Base-by-base conservation (phyloP, 2,797 vertebrate species). In the Artibeus lituratus region DNA sequence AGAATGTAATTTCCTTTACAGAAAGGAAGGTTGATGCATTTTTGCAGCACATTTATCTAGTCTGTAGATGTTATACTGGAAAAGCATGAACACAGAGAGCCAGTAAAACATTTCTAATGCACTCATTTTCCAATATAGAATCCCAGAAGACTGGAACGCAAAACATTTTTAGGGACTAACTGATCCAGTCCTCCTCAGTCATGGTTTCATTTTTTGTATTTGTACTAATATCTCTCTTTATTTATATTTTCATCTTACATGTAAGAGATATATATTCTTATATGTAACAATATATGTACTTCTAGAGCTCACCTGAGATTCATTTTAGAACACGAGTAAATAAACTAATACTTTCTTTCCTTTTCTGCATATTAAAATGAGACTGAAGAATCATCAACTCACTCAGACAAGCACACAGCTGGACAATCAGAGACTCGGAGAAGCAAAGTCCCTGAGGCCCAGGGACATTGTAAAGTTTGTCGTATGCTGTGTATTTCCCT, bases 1-100 rank as follows among this genome's bases (percentile, higher is more conserved):
- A 94, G 57, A 62, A 67, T 69, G 95, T 69, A 70, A 86, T 94
- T 96, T 96, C 44, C 62, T 84, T 87, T 81, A 87, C 92, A 88
- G 70, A n/a, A n/a, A n/a, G n/a, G n/a, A n/a, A n/a, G n/a, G n/a
- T n/a, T n/a, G n/a, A 91, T 89, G 39, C 9, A 65, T 74, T 87
- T 97, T 86, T 91, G 91, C 7, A 92, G 51, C 24, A 86, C 89
- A 83, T 94, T 96, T 91, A 62, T 92, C 74, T 92, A 47, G 69
- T 86, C 15, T 19, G 49, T 90, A 76, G 47, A 93, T 35, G 12
- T 65, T 82, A 29, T 42, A 51, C 59, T 81, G 12, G 51, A 65
- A 95, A 94, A 76, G 21, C 24, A 72, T 74, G 37, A 67, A 91
- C 87, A 59, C 18, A 67, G 65, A 86, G 21, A 83, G 35, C 44